These are phyloP conservation scores for Myripristis jacobus DNA, from an alignment of 2,797 vertebrate genomes.

Conservation along the genomic window DNA sequence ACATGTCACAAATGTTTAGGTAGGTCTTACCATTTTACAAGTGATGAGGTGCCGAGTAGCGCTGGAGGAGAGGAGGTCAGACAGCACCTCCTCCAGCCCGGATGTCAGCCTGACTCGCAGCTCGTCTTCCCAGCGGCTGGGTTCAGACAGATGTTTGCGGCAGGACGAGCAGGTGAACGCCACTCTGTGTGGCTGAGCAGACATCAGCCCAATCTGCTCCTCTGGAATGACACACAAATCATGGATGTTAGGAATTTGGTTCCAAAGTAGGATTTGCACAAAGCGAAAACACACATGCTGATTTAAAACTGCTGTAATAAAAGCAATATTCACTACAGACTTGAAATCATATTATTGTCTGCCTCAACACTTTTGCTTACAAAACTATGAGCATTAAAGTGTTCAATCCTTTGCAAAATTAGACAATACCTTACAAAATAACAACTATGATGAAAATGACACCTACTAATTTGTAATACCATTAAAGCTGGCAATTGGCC, in stretches of 20 bases:
- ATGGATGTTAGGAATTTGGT: background rate
- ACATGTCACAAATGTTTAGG: rapidly evolving
- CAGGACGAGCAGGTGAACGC: slow-evolving; percentile 88
- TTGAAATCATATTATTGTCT: no score
- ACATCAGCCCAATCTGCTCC: slow-evolving; percentile 88
- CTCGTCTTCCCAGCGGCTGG: slow-evolving; percentile 82
- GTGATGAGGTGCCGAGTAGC: slow-evolving; percentile 78
- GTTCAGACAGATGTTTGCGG: slow-evolving; percentile 60
- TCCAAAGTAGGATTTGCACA: background rate
- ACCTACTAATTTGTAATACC: no score
- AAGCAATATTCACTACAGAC: no score
- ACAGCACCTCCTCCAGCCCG: slow-evolving; percentile 84
- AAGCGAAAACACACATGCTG: no score
- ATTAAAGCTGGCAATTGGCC: no score
- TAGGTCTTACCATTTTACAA: slow-evolving; percentile 82
- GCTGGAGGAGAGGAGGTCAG: slow-evolving; percentile 78
- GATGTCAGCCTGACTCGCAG: slow-evolving; percentile 81
- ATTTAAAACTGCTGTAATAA: no score
- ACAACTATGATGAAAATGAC: no score
- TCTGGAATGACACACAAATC: slow-evolving; percentile 74
- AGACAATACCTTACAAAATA: no score
- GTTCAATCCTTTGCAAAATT: no score
- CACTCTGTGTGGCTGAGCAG: slow-evolving; percentile 79
- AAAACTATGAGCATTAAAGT: no score
- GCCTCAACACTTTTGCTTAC: no score